Percentiles rank a stretch among this genome's conserved stretches.
Evolutionary conservation across 2,888 invertebrate genomes (phyloP).

Genomic region (Epistrophe eligans): DNA sequence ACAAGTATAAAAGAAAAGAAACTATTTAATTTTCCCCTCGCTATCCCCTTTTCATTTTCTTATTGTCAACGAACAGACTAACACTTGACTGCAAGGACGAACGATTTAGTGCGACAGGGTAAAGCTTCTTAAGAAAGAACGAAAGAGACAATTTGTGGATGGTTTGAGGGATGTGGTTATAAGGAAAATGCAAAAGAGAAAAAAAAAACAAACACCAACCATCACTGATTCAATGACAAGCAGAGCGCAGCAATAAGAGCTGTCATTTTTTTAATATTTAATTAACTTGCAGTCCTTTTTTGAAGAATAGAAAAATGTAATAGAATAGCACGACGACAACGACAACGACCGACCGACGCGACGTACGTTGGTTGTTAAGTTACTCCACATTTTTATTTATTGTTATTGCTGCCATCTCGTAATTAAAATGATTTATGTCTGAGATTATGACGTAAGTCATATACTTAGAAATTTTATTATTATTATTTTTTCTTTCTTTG

Average conservation of each 20-base stretch:
- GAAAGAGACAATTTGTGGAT: neutral
- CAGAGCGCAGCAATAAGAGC: slow-evolving; percentile 47
- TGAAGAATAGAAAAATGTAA: slow-evolving; percentile 2
- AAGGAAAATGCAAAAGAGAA: neutral
- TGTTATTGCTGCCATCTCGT: slow-evolving; percentile 56
- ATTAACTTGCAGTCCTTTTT: slow-evolving; percentile 59
- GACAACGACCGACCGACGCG: no score
- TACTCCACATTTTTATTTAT: slow-evolving; percentile 34
- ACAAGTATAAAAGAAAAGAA: neutral
- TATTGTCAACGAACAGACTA: neutral
- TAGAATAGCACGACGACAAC: neutral
- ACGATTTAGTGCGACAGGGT: slow-evolving; percentile 2
- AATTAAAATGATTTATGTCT: slow-evolving; percentile 69
- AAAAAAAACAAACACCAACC: neutral
- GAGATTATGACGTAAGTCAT: slow-evolving; percentile 50
- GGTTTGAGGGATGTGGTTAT: neutral
- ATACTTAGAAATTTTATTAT: slow-evolving; percentile 8
- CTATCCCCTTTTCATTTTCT: neutral
- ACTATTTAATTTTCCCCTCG: slow-evolving; percentile 13
- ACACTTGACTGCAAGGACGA: neutral
- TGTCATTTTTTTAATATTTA: slow-evolving; percentile 53
- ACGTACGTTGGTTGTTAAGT: no score
- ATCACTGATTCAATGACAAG: slow-evolving; percentile 37
- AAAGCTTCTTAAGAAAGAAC: slow-evolving; percentile 9
- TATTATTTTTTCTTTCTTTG: neutral